Base-by-base conservation (phyloP, 2,113 vertebrate species). In the Anarrhichthys ocellatus region DNA sequence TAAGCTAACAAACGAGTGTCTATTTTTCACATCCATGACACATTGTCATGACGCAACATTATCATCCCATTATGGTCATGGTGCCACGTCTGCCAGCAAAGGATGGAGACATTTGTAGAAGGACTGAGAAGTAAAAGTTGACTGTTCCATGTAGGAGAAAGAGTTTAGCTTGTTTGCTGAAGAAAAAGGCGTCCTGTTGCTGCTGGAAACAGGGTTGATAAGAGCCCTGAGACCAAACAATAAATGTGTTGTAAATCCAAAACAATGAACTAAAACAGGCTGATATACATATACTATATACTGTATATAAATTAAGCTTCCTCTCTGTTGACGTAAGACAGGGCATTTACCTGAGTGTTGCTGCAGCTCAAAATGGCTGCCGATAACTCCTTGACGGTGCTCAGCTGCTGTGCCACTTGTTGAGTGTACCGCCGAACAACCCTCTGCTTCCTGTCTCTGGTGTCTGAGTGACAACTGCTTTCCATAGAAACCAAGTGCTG, bases 401-500 rank as follows among this genome's bases (percentile, higher is more conserved):
- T 90, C 18, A 95, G 73, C n/a, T 88, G 91, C 62, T 90, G 54
- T n/a, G 89, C 72, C 8, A 81, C 78, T 62, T 92, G 92, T 56
- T 89, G 92, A 78, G 59, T 81, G 67, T 36, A 61, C 1, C 1
- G 38, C 24, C 20, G 38, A 27, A 82, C 64, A 2, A 29, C 76
- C 22, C 9, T 59, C 52, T 67, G 82, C 76, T 78, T 96, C 70
- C 62, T 92, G 11, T 83, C 52, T 42, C 17, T 76, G 2, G 73
- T 29, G 54, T 75, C 14, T 1, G 84, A 81, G 78, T 86, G 76
- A 90, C 69, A 65, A 1, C 46, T n/a, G n/a, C 27, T 79, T 69
- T 77, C 79, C 17, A 82, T 3, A 1, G 81, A 59, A n/a, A 87
- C 94, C 50, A 96, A 71, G n/a, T 96, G 95, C 91, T 96, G 74